Conservation (phyloP, 2,888 invertebrate species). For the Eupithecia subumbrata region DNA sequence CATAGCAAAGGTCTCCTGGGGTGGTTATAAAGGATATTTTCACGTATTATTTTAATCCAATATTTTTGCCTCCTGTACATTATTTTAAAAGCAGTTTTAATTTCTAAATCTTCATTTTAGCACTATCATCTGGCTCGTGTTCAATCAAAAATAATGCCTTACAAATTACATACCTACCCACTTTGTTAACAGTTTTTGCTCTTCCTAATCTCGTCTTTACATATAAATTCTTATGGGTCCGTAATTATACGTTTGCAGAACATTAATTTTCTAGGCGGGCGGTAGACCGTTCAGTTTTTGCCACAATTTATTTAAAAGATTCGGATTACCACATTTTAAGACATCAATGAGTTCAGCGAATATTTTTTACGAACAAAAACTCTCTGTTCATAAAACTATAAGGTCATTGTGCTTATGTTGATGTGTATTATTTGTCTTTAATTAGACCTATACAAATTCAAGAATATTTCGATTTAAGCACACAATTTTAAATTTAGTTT, state of each 20-base stretch:
- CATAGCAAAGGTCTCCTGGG: neutral
- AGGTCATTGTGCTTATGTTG: constrained; percentile 11
- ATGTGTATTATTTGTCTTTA: neutral
- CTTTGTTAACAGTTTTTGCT: constrained; percentile 10
- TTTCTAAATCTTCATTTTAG: neutral
- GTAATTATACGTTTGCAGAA: constrained; percentile 38
- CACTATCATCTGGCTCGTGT: constrained; percentile 1
- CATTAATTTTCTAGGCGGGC: constrained; percentile 39
- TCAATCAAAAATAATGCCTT: constrained; percentile 9
- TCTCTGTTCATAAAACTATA: neutral
- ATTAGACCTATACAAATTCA: too few species aligned
- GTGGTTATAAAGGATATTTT: neutral
- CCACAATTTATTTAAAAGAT: constrained; percentile 42
- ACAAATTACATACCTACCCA: constrained; percentile 1
- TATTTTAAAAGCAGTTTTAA: neutral
- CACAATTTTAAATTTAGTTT: too few species aligned
- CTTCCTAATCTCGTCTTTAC: constrained; percentile 11
- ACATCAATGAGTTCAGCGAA: constrained; percentile 36
- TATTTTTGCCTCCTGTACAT: neutral
- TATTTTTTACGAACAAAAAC: constrained; percentile 4
- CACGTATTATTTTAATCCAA: neutral
- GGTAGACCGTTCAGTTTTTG: constrained; percentile 33
- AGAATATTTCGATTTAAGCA: too few species aligned
- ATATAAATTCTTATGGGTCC: constrained; percentile 28
- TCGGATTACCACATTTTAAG: constrained; percentile 43